Evolutionary conservation across 2,797 vertebrate species (phyloP), one percentile per base, ranked within the genome.

Genomic region (Cirrhinus molitorella): DNA sequence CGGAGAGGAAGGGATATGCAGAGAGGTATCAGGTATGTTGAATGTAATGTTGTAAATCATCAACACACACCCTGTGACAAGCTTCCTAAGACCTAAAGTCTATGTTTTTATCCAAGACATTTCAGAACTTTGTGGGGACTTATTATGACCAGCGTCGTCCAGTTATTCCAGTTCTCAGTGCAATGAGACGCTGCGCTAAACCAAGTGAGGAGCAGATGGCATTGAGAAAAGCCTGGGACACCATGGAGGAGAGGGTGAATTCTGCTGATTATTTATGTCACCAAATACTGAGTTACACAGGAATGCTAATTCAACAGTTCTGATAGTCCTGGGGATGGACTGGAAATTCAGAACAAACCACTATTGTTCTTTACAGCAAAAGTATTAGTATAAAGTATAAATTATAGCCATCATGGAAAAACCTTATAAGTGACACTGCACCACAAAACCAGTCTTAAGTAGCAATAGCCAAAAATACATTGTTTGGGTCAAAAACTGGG

Each of bases 11-110:
- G 17, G 90, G 92, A 0, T 96, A 95, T 78, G 91, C 86, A 66
- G 92, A 94, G 66, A 96, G 94, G 72, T 96, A 91, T 89, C 93
- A 96, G 80, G 97, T 97, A 92, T 93, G 93, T 88, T 21, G 51
- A 88, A 53, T 19, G 11, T 40, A 1, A 67, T 57, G 57, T 40
- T 10, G 8, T 31, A 34, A 81, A 51, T 51, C 47, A 16, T 0
- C 8, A 70, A 72, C 10, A 25, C n/a, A 23, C n/a, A 37, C 57
- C 1, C 53, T 53, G 28, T 82, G 25, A 23, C 4, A 49, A 28
- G 40, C 1, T 34, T 34, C 31, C 31, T 34, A 37, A 37, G 34
- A 5, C 0, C 1, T 53, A 31, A n/a, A 19, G 57, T 47, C 9
- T 79, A 3, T 78, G 17, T 28, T 74, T 80, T 66, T 57, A 51